Evolutionary conservation across 2,888 invertebrate genomes (phyloP).

Genomic region (Apamea monoglypha): DNA sequence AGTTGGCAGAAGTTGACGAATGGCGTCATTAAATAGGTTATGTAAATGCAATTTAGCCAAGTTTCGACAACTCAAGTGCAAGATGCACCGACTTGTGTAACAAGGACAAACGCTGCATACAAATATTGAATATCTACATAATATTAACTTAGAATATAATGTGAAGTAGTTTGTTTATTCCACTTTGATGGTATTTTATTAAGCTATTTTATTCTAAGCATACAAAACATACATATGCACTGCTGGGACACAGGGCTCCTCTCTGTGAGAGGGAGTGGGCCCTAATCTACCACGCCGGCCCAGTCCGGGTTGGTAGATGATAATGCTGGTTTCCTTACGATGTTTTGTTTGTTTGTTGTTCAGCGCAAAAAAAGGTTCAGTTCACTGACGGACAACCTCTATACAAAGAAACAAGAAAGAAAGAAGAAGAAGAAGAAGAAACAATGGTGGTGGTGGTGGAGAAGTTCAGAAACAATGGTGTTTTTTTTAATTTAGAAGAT

Average conservation of each 20-base stretch:
- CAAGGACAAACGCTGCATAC: constrained; percentile 52
- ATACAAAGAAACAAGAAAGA: too few relatives aligned
- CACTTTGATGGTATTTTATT: not conserved
- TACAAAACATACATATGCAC: too few relatives aligned
- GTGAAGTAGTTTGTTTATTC: constrained; percentile 5
- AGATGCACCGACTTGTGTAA: constrained; percentile 57
- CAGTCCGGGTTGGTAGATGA: too few relatives aligned
- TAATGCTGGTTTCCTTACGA: too few relatives aligned
- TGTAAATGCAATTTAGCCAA: constrained; percentile 73
- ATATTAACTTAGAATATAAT: constrained; percentile 26
- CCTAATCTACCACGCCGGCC: too few relatives aligned
- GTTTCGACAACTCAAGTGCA: constrained; percentile 49
- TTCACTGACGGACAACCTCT: not conserved
- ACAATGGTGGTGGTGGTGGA: too few relatives aligned
- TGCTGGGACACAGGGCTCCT: too few relatives aligned
- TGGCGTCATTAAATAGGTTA: constrained; percentile 75
- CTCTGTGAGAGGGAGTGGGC: too few relatives aligned
- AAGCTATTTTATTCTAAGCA: not conserved
- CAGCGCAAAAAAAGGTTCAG: not conserved
- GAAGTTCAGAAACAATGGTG: too few relatives aligned
- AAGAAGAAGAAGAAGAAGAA: too few relatives aligned
- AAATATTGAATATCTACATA: constrained; percentile 48
- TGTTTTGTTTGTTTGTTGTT: too few relatives aligned
- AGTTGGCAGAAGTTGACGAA: constrained; percentile 55
- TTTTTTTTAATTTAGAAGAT: not conserved